Conservation (phyloP, 2,797 vertebrate species). For the Phyllotis vaccarum region DNA sequence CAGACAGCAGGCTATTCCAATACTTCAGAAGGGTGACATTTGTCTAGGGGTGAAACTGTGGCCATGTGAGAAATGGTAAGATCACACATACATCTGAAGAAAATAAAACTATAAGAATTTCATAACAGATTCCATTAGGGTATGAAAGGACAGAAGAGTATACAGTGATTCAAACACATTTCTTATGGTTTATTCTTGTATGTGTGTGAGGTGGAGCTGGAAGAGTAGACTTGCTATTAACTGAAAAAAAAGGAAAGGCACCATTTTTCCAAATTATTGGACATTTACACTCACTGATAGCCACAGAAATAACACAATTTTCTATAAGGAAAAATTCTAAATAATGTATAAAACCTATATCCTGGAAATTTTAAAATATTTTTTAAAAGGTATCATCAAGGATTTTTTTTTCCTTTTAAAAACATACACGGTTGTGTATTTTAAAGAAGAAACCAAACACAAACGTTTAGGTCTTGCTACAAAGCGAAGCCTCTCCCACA, state of each 20-base stretch:
- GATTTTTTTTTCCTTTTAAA: conserved; percentile 52
- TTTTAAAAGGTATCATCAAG: conserved; percentile 13
- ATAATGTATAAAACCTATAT: not conserved
- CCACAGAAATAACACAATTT: not conserved
- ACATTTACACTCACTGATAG: not conserved
- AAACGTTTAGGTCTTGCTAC: conserved; percentile 64
- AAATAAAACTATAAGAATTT: not conserved
- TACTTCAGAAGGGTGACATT: not conserved
- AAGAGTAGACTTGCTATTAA: not conserved
- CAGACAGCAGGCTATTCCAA: not conserved
- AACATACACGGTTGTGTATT: conserved; percentile 35
- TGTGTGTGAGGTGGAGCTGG: not conserved
- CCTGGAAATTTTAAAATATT: conserved; percentile 20
- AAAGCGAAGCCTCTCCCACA: conserved; percentile 61
- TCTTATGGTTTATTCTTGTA: not conserved
- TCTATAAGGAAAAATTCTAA: conserved; percentile 32
- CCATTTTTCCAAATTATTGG: not conserved
- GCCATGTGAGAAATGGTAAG: not conserved
- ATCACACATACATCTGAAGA: not conserved
- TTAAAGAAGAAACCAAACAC: conserved; percentile 61
- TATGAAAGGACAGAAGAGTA: not conserved
- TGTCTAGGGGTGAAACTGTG: not conserved
- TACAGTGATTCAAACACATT: not conserved
- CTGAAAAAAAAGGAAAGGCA: not conserved
- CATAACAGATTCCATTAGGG: not conserved